Base-by-base conservation (phyloP, 2,888 invertebrate species). In the Athalia circularis region DNA sequence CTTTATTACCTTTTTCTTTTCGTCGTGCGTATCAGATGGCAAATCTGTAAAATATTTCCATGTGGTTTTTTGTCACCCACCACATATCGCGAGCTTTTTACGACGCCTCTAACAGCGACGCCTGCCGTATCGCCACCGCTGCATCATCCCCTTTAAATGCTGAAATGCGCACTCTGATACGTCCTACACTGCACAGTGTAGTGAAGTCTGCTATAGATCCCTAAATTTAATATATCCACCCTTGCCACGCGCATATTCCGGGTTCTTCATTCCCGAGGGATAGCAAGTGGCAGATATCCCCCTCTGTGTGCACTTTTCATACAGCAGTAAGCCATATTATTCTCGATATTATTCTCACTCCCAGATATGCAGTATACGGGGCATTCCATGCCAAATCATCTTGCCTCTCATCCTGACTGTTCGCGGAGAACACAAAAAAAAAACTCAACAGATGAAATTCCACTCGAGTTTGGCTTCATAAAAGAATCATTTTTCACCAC, bases 171-270 rank as follows among this genome's bases (percentile, higher is more conserved):
- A 59, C 57, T 59, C 72, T 72, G 29, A 29, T 29, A 29, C 29
- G 1, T 29, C 29, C 29, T 29, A 29, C 29, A 29, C 29, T 29
- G 29, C 29, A 72, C 72, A 4, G 57, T 47, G 59, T 47, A 13
- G 43, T 29, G 62, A 13, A 29, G 29, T n/a, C 29, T 50, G 75
- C 29, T 52, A 75, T 29, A 48, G 9, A 64, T 9, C 75, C 75
- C 75, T 75, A 75, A 75, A 75, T 75, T 75, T 75, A 75, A 75
- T 75, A 29, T 29, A 75, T 75, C 75, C 64, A 75, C 75, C 75
- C 75, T 75, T 62, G 43, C 50, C 59, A 43, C 7, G 15, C 62
- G 62, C 50, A 29, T 29, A 29, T 75, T 62, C 75, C 50, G 9
- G 62, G n/a, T 64, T 64, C 9, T 47, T 50, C 9, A 50, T 11